Conservation (phyloP, 2,888 invertebrate genomes). For the Scaptomyza parva region DNA sequence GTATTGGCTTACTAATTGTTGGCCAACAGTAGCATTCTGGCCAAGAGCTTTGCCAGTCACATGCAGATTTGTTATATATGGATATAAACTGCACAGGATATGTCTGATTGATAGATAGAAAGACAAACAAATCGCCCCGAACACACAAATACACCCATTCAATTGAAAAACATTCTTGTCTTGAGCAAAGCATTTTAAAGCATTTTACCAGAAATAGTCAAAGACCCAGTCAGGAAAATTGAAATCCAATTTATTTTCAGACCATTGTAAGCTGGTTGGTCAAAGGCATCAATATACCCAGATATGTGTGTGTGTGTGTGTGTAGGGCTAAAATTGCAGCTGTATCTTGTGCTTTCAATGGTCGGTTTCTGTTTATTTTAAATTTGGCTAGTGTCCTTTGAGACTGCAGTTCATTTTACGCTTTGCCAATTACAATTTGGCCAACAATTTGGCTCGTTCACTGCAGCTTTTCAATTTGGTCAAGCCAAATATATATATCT, state of each 20-base stretch:
- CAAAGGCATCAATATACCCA: slow-evolving; percentile 52
- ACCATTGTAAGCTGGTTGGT: slow-evolving; percentile 57
- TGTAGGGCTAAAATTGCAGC: slow-evolving; percentile 1
- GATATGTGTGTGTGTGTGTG: slow-evolving; percentile 17
- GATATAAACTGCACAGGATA: slow-evolving; percentile 6
- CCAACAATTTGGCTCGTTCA: slow-evolving; percentile 37
- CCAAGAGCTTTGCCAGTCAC: slow-evolving; percentile 13
- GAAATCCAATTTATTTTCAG: slow-evolving; percentile 73
- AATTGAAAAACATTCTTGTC: slow-evolving; percentile 31
- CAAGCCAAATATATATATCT: not conserved
- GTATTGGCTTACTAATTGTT: slow-evolving; percentile 68
- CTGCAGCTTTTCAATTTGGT: slow-evolving; percentile 25
- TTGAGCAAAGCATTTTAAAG: slow-evolving; percentile 48
- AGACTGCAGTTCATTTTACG: slow-evolving; percentile 65
- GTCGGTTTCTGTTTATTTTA: slow-evolving; percentile 47
- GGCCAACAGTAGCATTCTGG: slow-evolving; percentile 9
- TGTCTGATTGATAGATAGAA: slow-evolving; percentile 7
- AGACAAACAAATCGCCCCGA: not conserved
- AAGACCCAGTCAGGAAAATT: slow-evolving; percentile 41
- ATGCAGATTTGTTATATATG: slow-evolving; percentile 15
- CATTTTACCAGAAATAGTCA: slow-evolving; percentile 48
- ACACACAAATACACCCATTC: not conserved
- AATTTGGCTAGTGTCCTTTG: slow-evolving; percentile 49
- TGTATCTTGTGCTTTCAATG: slow-evolving; percentile 22
- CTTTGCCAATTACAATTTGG: slow-evolving; percentile 61